A percentile compares a stretch with the other conserved stretches of the same genome.
These are phyloP conservation scores for Hybos culiciformis DNA, from an alignment of 2,888 invertebrate species.

Conservation along the genomic window DNA sequence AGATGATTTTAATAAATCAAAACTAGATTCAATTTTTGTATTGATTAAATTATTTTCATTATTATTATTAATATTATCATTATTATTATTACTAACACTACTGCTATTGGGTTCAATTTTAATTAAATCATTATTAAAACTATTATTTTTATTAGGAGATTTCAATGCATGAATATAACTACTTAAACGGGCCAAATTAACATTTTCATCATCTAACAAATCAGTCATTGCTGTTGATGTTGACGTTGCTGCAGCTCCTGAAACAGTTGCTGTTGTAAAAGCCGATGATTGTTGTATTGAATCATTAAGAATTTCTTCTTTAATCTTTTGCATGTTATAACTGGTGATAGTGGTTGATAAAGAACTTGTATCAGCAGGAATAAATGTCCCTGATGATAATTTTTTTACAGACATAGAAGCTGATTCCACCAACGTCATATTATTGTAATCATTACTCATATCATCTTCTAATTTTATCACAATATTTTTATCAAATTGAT, in stretches of 20 bases:
- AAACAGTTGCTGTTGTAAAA: conserved; percentile 12
- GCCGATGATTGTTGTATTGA: conserved; percentile 15
- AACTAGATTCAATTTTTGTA: background rate
- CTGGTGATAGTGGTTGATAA: conserved; percentile 11
- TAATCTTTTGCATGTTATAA: conserved; percentile 14
- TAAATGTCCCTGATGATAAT: conserved; percentile 24
- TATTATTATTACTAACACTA: background rate
- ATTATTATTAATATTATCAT: conserved; percentile 3
- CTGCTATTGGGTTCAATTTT: background rate
- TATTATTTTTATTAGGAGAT: background rate
- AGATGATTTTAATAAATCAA: background rate
- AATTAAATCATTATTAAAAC: background rate
- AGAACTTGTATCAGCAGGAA: conserved; percentile 17
- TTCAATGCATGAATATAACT: conserved; percentile 23
- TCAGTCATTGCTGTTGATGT: background rate
- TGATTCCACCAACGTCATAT: too few species aligned
- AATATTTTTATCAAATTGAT: conserved; percentile 33
- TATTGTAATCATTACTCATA: too few species aligned
- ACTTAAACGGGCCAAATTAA: conserved; percentile 33
- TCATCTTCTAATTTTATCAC: conserved; percentile 36
- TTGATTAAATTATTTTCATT: conserved; percentile 5
- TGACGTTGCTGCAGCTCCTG: conserved; percentile 11
- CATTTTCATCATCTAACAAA: conserved; percentile 29
- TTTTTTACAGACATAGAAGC: too few species aligned
- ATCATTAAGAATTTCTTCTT: conserved; percentile 20